These are phyloP conservation scores for Drosophila helvetica DNA, from an alignment of 2,888 invertebrate genomes.

Conservation along the genomic window DNA sequence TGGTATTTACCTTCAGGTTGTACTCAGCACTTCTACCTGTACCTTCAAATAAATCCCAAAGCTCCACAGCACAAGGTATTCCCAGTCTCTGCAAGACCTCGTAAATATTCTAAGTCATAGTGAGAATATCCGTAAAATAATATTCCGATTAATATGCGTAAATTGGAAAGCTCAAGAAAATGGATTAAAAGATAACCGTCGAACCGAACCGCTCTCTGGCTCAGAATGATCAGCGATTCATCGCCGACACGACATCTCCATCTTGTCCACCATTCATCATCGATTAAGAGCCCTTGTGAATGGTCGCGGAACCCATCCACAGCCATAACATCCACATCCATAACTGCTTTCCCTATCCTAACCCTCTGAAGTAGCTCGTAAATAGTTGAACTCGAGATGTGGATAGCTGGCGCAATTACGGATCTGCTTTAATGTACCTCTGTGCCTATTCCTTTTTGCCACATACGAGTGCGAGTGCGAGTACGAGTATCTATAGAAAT, in stretches of 20 bases:
- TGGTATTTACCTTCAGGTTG: no score
- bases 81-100: no score
- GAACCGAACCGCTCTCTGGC: no score
- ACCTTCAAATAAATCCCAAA: no score
- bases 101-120: neutral
- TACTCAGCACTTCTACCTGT: no score
- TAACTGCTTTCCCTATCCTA: slow-evolving; percentile 28
- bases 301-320: slow-evolving; percentile 20
- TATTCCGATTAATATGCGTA: neutral
- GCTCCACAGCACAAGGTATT: no score
- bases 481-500: neutral
- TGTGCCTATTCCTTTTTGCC: slow-evolving; percentile 23
- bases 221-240: neutral
- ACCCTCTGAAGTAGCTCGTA: slow-evolving; percentile 70
- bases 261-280: slow-evolving; percentile 24
- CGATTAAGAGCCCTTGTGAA: slow-evolving; percentile 43
- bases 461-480: no score
- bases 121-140: neutral
- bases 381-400: slow-evolving; percentile 69
- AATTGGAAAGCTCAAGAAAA: neutral
- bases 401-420: slow-evolving; percentile 59
- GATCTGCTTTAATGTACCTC: slow-evolving; percentile 1
- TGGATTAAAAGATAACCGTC: neutral
- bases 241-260: neutral
- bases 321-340: neutral